These are phyloP conservation scores for Beris chalybata DNA, from an alignment of 2,888 invertebrate genomes.

Conservation along the genomic window DNA sequence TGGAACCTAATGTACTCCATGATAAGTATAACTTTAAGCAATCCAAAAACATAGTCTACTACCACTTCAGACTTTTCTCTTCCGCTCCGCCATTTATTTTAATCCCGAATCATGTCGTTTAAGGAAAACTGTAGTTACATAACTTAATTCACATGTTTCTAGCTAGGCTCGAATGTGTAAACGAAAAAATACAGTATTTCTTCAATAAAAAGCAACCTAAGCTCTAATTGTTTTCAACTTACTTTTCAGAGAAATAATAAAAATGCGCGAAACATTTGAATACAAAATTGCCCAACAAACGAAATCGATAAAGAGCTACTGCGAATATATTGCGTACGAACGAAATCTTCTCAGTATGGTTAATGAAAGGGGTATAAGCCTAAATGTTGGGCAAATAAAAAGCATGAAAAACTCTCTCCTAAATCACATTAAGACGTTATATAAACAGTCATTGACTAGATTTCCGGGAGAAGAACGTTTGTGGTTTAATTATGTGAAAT, in stretches of 20 bases:
- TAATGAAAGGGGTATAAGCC: slow-evolving; percentile 61
- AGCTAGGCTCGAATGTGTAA: too few species aligned
- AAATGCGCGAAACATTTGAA: slow-evolving; percentile 47
- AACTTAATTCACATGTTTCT: too few species aligned
- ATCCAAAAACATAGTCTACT: too few species aligned
- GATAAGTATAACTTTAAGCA: too few species aligned
- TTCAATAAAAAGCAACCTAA: background rate
- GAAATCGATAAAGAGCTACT: slow-evolving; percentile 45
- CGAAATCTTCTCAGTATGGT: slow-evolving; percentile 48
- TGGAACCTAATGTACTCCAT: too few species aligned
- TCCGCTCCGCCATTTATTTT: background rate
- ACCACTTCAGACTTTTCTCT: background rate
- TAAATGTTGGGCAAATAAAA: slow-evolving; percentile 58
- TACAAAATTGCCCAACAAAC: slow-evolving; percentile 47
- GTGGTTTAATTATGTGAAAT: slow-evolving; percentile 79
- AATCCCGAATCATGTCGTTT: background rate
- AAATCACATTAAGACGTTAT: slow-evolving; percentile 72
- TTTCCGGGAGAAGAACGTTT: slow-evolving; percentile 74
- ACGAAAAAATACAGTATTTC: too few species aligned
- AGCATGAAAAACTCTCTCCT: slow-evolving; percentile 70
- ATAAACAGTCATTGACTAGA: slow-evolving; percentile 67
- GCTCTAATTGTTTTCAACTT: background rate
- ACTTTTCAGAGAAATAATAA: slow-evolving; percentile 45
- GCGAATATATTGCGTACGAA: slow-evolving; percentile 51
- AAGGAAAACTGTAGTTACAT: too few species aligned